Percentiles rank a stretch among this genome's conserved stretches.
phyloP scores from a whole-genome alignment of 2,797 vertebrate species.

The Anisognathus igniventris region DNA sequence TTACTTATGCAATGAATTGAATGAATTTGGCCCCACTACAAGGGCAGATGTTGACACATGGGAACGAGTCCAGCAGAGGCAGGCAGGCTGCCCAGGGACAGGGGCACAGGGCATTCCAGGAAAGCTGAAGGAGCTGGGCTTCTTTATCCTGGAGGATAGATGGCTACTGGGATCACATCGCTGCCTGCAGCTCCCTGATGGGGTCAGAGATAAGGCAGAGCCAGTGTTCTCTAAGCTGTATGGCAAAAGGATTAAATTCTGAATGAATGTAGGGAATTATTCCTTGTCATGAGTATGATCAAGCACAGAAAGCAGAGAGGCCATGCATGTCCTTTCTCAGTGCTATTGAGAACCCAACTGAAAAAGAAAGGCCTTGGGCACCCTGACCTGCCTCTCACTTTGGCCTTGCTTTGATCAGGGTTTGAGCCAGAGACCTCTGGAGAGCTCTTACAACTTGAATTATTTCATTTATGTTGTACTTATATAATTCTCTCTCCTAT shows the following conservation, averaged over 20 bases:
- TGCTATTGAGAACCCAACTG: not conserved
- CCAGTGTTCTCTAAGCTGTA: not conserved
- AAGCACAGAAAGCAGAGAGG: not conserved
- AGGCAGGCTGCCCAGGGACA: not conserved
- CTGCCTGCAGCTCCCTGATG: not conserved
- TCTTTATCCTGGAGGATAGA: not conserved
- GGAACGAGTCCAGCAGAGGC: not conserved
- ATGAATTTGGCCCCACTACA: not conserved
- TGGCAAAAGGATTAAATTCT: not conserved
- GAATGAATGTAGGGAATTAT: not conserved
- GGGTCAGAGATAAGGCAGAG: not conserved
- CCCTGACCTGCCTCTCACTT: not conserved
- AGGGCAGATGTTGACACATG: not conserved
- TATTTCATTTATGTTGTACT: not conserved
- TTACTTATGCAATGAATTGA: not conserved
- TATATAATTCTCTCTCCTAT: not conserved
- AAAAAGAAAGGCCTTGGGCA: not conserved
- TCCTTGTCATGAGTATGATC: not conserved
- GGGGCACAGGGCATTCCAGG: not conserved
- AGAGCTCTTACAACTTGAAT: not conserved
- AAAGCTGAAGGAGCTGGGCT: not conserved
- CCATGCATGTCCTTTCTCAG: not conserved
- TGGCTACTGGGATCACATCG: fast-evolving
- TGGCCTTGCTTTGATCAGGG: not conserved
- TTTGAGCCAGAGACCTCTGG: not conserved